Evolutionary conservation across 2,113 vertebrate genomes (phyloP).

Genomic region (Antennarius striatus): DNA sequence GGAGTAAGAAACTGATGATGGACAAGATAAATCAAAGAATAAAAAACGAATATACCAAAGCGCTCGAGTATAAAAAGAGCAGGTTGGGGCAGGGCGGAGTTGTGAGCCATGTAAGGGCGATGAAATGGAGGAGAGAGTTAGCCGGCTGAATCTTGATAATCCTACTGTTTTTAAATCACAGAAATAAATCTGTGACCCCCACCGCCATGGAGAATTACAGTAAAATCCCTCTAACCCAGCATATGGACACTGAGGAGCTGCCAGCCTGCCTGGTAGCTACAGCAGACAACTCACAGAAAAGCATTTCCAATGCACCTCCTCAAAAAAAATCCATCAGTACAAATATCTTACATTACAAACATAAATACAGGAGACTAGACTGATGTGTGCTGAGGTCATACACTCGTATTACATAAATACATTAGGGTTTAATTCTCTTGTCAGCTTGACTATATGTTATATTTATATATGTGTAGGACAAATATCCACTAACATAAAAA

Average conservation of each 20-base stretch:
- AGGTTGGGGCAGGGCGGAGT: slow-evolving; percentile 27
- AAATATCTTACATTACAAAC: neutral
- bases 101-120: slow-evolving; percentile 35
- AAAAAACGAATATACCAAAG: neutral
- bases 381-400: neutral
- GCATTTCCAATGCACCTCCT: neutral
- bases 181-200: slow-evolving; percentile 56
- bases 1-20: slow-evolving; percentile 1
- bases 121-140: slow-evolving; percentile 30
- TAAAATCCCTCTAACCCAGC: slow-evolving; percentile 52
- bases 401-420: too few relatives aligned
- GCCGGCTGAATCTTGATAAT: slow-evolving; percentile 59
- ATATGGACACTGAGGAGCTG: slow-evolving; percentile 34
- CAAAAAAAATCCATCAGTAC: neutral
- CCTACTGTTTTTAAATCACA: slow-evolving; percentile 60
- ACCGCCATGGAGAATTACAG: slow-evolving; percentile 55
- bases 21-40: slow-evolving; percentile 3
- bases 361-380: neutral
- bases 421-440: neutral
- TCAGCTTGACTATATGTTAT: neutral
- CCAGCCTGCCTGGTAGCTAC: too few relatives aligned
- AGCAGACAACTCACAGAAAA: neutral
- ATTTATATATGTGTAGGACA: neutral
- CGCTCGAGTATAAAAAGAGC: neutral
- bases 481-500: neutral